phyloP scores from a whole-genome alignment of 2,113 vertebrate genomes.

The Turdus rufiventris region DNA sequence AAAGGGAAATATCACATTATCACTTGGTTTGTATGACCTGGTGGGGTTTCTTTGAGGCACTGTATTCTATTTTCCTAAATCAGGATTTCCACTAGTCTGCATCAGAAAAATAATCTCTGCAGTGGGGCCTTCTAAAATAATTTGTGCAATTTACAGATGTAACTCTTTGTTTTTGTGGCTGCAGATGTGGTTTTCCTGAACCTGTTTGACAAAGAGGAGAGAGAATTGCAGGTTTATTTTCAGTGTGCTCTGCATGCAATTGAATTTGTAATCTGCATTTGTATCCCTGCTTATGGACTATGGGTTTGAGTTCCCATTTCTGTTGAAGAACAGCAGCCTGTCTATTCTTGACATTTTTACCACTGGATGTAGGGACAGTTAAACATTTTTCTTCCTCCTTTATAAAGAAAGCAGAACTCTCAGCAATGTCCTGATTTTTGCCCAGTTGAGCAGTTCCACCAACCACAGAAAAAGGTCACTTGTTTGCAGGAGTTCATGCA shows the following conservation, averaged over 20 bases:
- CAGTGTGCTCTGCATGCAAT: neutral
- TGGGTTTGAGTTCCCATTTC: neutral
- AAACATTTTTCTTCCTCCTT: neutral
- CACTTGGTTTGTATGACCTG: neutral
- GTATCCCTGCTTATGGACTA: neutral
- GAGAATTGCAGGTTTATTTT: neutral
- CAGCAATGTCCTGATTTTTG: neutral
- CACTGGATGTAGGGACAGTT: neutral
- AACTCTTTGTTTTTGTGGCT: neutral
- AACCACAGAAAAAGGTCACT: neutral
- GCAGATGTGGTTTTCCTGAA: neutral
- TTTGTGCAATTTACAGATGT: neutral
- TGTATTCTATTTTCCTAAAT: neutral
- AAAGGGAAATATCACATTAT: neutral
- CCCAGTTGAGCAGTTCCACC: neutral
- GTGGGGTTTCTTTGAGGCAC: neutral
- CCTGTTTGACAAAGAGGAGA: neutral
- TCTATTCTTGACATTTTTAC: neutral
- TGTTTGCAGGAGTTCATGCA: neutral
- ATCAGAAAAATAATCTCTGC: neutral
- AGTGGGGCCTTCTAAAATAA: neutral
- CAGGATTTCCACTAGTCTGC: neutral
- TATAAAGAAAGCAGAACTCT: neutral
- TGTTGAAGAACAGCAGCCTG: neutral
- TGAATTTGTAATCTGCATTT: neutral